phyloP scores from a whole-genome alignment of 2,113 vertebrate species.

The Echinops telfairi region DNA sequence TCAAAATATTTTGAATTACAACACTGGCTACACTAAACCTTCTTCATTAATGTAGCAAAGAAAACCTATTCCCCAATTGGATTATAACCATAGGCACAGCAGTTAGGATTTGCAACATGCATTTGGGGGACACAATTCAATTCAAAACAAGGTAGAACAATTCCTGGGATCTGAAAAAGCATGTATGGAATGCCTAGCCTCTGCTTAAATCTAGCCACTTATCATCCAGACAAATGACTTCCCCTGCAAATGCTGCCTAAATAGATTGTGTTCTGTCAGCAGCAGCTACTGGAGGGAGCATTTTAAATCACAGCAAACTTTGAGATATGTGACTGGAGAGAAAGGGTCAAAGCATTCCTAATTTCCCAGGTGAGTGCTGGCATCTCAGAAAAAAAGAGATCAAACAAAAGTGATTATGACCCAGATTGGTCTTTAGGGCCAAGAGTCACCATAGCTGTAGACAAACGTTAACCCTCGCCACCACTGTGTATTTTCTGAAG shows the following conservation, averaged over 20 bases:
- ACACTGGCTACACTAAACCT: no score
- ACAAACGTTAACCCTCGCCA: neutral
- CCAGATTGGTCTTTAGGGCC: slow-evolving; percentile 35
- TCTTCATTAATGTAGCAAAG: no score
- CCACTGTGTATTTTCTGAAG: neutral
- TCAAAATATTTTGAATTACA: no score
- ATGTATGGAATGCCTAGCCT: neutral
- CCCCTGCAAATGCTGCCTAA: neutral
- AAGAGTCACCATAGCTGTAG: slow-evolving; percentile 32
- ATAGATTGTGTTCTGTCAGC: neutral
- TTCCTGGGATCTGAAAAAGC: neutral
- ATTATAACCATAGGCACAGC: neutral
- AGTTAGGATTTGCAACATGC: neutral
- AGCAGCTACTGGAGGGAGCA: neutral
- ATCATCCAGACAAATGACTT: slow-evolving; percentile 26
- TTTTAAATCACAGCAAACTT: slow-evolving; percentile 56
- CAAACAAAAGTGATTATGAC: slow-evolving; percentile 46
- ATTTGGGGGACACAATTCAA: neutral
- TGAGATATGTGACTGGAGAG: slow-evolving; percentile 8
- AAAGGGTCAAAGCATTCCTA: slow-evolving; percentile 53
- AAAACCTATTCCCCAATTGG: no score
- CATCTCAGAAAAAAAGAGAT: slow-evolving; percentile 48
- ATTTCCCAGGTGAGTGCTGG: slow-evolving; percentile 53
- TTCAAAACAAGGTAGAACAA: neutral
- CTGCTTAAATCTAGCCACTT: neutral